Conservation (phyloP, 2,113 vertebrate species). For the Gallinago paraguaiae region DNA sequence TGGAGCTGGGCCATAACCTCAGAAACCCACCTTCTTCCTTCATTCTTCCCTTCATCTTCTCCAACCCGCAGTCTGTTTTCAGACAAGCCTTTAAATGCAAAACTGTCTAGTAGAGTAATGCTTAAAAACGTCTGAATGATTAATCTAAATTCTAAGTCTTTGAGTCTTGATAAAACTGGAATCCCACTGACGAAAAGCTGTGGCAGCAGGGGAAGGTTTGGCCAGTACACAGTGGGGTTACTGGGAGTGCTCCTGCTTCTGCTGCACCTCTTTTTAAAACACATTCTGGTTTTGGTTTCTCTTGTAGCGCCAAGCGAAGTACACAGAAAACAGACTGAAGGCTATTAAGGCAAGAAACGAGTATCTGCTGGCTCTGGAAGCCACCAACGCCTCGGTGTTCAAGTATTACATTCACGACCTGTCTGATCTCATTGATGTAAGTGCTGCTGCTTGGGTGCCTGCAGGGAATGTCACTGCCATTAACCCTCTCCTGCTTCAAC, state of each 20-base stretch:
- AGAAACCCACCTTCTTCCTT: background rate
- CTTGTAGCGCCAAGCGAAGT: constrained; percentile 93
- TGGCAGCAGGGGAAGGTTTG: background rate
- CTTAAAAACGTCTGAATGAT: background rate
- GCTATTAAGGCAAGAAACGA: constrained; percentile 97
- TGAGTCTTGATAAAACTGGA: constrained; percentile 31
- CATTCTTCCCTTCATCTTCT: background rate
- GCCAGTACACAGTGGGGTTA: background rate
- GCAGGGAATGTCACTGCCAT: background rate
- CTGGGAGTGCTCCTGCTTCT: background rate
- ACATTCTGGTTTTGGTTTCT: background rate
- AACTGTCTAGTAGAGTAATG: background rate
- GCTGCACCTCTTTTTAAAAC: background rate
- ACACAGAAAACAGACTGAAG: constrained; percentile 97
- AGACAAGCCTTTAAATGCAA: background rate
- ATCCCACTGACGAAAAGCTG: background rate
- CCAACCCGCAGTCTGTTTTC: background rate
- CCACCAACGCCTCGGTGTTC: constrained; percentile 96
- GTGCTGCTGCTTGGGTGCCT: constrained; percentile 61
- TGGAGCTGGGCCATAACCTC: background rate
- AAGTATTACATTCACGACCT: constrained; percentile 99
- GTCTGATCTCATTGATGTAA: constrained; percentile 98
- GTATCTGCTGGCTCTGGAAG: constrained; percentile 94
- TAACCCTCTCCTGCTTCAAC: background rate
- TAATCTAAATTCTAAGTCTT: constrained; percentile 8